Base-by-base conservation (phyloP, 2,113 vertebrate genomes). In the Podarcis raffonei region DNA sequence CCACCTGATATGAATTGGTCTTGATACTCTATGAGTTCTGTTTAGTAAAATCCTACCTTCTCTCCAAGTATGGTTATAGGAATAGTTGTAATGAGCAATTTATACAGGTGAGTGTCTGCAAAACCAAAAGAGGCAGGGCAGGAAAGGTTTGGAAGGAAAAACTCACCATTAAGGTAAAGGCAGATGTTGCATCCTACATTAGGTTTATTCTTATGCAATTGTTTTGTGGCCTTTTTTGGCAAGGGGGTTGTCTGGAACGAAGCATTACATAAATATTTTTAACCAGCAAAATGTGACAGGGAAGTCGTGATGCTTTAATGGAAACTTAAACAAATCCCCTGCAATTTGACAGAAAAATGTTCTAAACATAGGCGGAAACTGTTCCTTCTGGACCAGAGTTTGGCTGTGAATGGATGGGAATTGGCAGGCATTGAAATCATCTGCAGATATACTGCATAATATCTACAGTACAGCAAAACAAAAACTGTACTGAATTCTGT, bases 361-460 rank as follows among this genome's bases (percentile, higher is more conserved):
- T 93, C 62, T 66, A 78, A 37, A 65, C 39, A 32, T 84, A 84
- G 15, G 32, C 25, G n/a, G 65, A 89, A 89, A 88, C 84, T 91
- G 86, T 89, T 87, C 93, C 93, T 96, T 92, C 92, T 89, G 89
- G 90, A 79, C 91, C 74, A 89, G 86, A 84, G 90, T 89, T 83
- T 89, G 91, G 84, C 85, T 93, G 82, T 90, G 92, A 93, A 91
- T 86, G 91, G 93, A 93, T 94, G 83, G 59, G 89, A 94, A 76
- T 82, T 94, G 91, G 90, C 94, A 95, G 91, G 93, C 90, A 90
- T 62, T 94, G 91, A 92, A 96, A 95, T 94, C 92, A 89, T 90
- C 89, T 91, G 66, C 86, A 85, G 89, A 91, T 84, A 92, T 72
- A 71, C 79, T 83, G 80, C 86, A 85, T 35, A 62, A 71, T 83